phyloP scores from a whole-genome alignment of 2,797 vertebrate species.

The Typhlichthys subterraneus region DNA sequence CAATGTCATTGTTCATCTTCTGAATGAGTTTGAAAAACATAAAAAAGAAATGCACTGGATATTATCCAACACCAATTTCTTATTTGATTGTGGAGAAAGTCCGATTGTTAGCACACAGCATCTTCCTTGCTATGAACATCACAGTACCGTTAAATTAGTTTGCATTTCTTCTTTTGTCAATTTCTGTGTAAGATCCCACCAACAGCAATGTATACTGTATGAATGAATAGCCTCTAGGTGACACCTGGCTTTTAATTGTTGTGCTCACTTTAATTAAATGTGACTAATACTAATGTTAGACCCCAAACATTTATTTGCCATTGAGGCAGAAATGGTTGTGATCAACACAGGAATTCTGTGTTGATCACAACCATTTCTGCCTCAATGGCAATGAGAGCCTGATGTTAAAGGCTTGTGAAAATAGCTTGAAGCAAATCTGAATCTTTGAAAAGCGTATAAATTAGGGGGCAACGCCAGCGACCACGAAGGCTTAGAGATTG shows the following conservation, averaged over 20 bases:
- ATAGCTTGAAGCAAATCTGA: conserved; percentile 64
- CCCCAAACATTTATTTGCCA: conserved; percentile 52
- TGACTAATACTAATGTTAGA: conserved; percentile 57
- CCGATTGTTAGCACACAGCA: conserved; percentile 62
- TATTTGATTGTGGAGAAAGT: conserved; percentile 61
- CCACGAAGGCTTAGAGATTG: conserved; percentile 39
- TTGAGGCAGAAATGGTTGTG: conserved; percentile 54
- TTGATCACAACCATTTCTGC: conserved; percentile 48
- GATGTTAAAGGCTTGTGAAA: conserved; percentile 50
- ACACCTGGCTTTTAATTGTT: conserved; percentile 59
- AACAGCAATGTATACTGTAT: conserved; percentile 56
- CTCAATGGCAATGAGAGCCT: conserved; percentile 41
- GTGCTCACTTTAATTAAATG: conserved; percentile 63
- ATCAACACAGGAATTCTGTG: conserved; percentile 39
- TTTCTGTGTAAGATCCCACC: conserved; percentile 47
- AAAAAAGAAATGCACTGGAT: conserved; percentile 55
- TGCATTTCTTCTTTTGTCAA: conserved; percentile 44
- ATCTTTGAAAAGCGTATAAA: conserved; percentile 55
- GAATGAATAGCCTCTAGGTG: conserved; percentile 54
- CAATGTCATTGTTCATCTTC: conserved; percentile 68
- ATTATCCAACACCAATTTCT: conserved; percentile 67
- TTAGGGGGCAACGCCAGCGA: conserved; percentile 36
- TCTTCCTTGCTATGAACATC: conserved; percentile 60
- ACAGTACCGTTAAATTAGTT: conserved; percentile 53
- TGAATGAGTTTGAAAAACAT: conserved; percentile 49